Conservation (phyloP, 2,797 vertebrate genomes). For the Periophthalmus magnuspinnatus region DNA sequence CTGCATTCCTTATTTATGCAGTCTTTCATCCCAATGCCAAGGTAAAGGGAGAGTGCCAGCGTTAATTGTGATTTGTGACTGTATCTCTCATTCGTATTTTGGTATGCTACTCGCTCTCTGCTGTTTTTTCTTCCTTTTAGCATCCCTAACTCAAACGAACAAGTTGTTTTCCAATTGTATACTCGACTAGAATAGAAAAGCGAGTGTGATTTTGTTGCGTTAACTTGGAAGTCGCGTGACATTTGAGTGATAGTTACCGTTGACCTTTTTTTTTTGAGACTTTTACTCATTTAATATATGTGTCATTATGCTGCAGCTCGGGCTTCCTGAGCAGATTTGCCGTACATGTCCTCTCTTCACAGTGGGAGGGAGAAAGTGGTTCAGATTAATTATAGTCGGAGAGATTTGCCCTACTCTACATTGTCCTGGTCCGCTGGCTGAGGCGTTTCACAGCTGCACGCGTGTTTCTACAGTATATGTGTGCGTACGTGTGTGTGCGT, state of each 20-base stretch:
- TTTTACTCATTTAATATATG: background rate
- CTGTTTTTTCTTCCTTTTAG: slow-evolving; percentile 48
- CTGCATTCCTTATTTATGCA: slow-evolving; percentile 77
- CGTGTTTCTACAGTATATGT: slow-evolving; percentile 31
- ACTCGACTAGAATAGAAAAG: background rate
- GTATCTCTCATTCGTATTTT: slow-evolving; percentile 56
- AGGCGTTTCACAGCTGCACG: slow-evolving; percentile 35
- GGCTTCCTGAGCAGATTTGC: slow-evolving; percentile 28
- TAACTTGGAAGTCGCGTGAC: background rate
- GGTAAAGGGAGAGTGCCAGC: slow-evolving; percentile 68
- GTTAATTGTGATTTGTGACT: slow-evolving; percentile 78
- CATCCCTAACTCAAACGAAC: background rate
- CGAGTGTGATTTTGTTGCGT: background rate
- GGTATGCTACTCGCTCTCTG: slow-evolving; percentile 15
- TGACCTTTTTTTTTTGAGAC: background rate
- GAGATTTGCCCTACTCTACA: slow-evolving; percentile 56
- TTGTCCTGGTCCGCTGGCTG: slow-evolving; percentile 57
- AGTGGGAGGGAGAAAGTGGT: slow-evolving; percentile 24
- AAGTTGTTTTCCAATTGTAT: background rate
- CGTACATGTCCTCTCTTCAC: slow-evolving; percentile 40
- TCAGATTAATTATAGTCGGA: slow-evolving; percentile 72
- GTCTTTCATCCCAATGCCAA: slow-evolving; percentile 65
- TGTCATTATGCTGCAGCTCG: background rate
- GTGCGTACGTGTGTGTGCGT: slow-evolving; percentile 20
- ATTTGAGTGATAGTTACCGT: too few relatives aligned